These are phyloP conservation scores for Cynocephalus volans DNA, from an alignment of 2,113 vertebrate species.

Conservation along the genomic window DNA sequence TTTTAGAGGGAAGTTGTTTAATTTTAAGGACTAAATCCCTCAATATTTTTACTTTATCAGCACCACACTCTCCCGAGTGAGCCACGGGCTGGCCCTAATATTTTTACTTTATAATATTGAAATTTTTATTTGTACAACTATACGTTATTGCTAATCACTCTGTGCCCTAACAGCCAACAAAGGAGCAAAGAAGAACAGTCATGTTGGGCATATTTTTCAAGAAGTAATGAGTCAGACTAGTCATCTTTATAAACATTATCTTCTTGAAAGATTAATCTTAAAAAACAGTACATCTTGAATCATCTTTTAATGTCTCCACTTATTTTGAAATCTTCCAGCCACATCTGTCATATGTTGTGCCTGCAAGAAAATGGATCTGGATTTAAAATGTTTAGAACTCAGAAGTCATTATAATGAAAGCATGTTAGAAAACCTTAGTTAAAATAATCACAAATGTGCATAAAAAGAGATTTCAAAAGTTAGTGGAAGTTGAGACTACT, in stretches of 20 bases:
- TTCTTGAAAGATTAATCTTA: slow-evolving; percentile 57
- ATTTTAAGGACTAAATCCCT: not conserved
- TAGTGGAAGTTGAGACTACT: not conserved
- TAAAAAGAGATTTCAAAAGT: not conserved
- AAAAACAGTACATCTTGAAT: slow-evolving; percentile 31
- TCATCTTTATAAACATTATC: slow-evolving; percentile 14
- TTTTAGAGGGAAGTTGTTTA: not conserved
- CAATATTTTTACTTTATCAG: slow-evolving; percentile 32
- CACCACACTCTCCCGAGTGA: too few relatives aligned
- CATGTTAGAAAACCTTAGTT: not conserved
- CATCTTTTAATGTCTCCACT: slow-evolving; percentile 53
- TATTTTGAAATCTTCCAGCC: slow-evolving; percentile 56
- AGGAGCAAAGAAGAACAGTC: not conserved
- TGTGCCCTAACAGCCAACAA: not conserved
- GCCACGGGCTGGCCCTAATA: too few relatives aligned
- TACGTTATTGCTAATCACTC: not conserved
- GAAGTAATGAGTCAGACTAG: not conserved
- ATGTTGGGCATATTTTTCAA: not conserved
- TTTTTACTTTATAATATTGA: slow-evolving; percentile 24
- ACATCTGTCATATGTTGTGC: slow-evolving; percentile 58
- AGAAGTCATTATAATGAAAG: slow-evolving; percentile 41
- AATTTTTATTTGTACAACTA: not conserved
- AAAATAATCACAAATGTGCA: slow-evolving; percentile 43
- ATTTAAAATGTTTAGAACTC: slow-evolving; percentile 62
- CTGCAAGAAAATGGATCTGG: slow-evolving; percentile 47